Percentiles rank a stretch among this genome's conserved stretches.
Conservation (phyloP, 2,888 invertebrate genomes). For the Macrophya alboannulata region DNA sequence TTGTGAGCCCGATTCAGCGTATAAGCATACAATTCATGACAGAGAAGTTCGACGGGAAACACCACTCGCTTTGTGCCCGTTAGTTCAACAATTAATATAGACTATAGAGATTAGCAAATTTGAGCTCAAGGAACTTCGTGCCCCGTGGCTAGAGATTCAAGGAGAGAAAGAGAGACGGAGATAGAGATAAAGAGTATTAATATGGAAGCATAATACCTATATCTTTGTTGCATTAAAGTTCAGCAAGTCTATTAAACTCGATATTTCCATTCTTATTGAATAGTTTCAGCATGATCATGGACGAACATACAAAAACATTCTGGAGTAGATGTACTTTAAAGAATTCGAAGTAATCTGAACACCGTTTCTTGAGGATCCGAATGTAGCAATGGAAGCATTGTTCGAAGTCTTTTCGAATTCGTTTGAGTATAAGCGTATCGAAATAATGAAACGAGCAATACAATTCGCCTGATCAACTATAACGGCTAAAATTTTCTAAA, state of each 20-base stretch:
- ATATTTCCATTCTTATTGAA: slow-evolving; percentile 10
- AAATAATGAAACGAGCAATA: background rate
- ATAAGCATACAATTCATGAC: slow-evolving; percentile 12
- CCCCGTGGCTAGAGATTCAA: slow-evolving; percentile 57
- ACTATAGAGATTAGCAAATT: slow-evolving; percentile 45
- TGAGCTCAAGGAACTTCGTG: slow-evolving; percentile 53
- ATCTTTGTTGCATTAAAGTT: slow-evolving; percentile 43
- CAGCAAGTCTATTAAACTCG: slow-evolving; percentile 41
- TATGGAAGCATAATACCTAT: slow-evolving; percentile 15
- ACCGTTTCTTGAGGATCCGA: background rate
- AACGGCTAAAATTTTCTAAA: background rate
- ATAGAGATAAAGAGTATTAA: slow-evolving; percentile 66
- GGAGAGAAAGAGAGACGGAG: slow-evolving; percentile 58
- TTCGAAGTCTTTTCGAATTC: background rate
- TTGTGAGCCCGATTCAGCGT: background rate
- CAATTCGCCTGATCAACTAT: background rate
- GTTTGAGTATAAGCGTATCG: background rate
- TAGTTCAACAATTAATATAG: slow-evolving; percentile 53
- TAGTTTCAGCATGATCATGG: slow-evolving; percentile 2
- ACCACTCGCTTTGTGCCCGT: slow-evolving; percentile 41
- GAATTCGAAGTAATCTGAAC: background rate
- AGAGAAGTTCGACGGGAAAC: background rate
- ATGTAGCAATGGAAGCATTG: background rate
- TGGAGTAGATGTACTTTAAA: background rate
- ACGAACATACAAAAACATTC: background rate